Base-by-base conservation (phyloP, 2,888 invertebrate species). In the Steinernema hermaphroditum region DNA sequence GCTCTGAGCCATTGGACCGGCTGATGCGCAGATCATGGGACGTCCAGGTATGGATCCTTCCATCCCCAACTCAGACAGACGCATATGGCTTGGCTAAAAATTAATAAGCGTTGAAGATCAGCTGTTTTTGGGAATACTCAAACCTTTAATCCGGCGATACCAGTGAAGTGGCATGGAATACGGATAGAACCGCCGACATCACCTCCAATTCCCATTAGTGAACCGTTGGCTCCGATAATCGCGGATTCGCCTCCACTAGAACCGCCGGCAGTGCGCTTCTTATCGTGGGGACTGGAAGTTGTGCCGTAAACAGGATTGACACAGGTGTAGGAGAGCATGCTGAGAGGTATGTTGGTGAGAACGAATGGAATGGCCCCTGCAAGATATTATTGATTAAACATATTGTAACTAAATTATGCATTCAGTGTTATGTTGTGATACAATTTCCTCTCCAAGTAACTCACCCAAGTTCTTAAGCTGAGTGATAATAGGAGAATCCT, bases 181-280 rank as follows among this genome's bases (percentile, higher is more conserved):
- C 89, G 82, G 24, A 89, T 86, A 72, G 89, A 89, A 49, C 89
- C 89, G 6, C 88, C 89, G 22, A 89, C 87, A 74, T 89, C 89
- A 34, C 87, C 86, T 14, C 88, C 89, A 32, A 89, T 83, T 29
- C 82, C 81, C 8, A 82, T 50, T 41, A 82, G 69, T 0, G 77
- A 77, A 27, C 82, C 82, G 72, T 77, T 76, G 2, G 80, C 80
- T 2, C 74, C 77, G 43, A 89, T 84, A 1, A 89, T 80, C 2
- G 89, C 88, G 32, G 81, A 88, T 77, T 87, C 87, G 9, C 87
- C 89, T 0, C 88, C 87, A 0, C 87, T 86, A 1, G 88, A 88
- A 0, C 89, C 89, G 1, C 89, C 89, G 6, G 75, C 57, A 24
- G 77, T 72, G 22, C 77, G 69, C 43, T 54, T 69, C 22, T 41